These are phyloP conservation scores for Platyscapa corneri DNA, from an alignment of 1,140 invertebrate genomes.

Conservation along the genomic window DNA sequence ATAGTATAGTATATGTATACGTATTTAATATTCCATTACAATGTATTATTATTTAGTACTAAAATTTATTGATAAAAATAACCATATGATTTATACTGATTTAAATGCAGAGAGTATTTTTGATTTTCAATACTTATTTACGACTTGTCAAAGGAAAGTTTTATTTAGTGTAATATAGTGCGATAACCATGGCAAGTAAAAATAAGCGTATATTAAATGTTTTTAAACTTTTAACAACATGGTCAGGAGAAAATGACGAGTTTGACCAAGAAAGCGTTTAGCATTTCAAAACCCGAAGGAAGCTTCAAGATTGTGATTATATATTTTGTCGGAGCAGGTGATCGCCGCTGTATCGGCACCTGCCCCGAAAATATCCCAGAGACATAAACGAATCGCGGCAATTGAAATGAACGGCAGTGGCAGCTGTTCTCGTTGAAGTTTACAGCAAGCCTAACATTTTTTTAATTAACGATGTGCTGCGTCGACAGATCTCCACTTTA, in stretches of 20 bases:
- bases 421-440: constrained; percentile 61
- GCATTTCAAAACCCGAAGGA: constrained; percentile 33
- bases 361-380: constrained; percentile 59
- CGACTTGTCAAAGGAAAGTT: not conserved
- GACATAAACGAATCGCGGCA: constrained; percentile 51
- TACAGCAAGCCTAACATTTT: constrained; percentile 50
- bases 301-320: not conserved
- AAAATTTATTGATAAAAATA: no score
- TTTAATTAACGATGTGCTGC: constrained; percentile 54
- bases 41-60: no score
- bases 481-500: not conserved
- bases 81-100: not conserved
- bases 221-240: not conserved
- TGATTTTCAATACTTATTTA: not conserved
- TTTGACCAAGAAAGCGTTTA: not conserved
- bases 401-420: constrained; percentile 40
- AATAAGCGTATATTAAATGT: not conserved
- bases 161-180: not conserved
- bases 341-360: constrained; percentile 59
- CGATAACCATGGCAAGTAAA: not conserved
- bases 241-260: not conserved
- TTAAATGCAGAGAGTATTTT: not conserved
- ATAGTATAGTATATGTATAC: no score
- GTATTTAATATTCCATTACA: no score
- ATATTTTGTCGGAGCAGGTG: constrained; percentile 60